Evolutionary conservation across 1,140 invertebrate genomes (phyloP).

Genomic region (Dysdera silvatica): DNA sequence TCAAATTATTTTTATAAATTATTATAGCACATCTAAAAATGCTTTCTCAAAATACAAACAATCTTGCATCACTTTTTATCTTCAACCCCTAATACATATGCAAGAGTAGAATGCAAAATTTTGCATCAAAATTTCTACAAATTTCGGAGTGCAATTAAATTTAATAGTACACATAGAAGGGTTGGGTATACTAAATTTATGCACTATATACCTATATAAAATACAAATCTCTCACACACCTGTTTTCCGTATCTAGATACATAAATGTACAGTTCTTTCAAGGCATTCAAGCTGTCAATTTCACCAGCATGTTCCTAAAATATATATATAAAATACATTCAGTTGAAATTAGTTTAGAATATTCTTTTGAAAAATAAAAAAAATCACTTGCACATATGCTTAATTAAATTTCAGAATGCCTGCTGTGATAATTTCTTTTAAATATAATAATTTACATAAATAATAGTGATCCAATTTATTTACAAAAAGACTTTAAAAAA

Average conservation of each 20-base stretch:
- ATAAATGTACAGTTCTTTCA: slow-evolving; percentile 90
- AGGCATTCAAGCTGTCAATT: slow-evolving; percentile 79
- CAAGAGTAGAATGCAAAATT: background rate
- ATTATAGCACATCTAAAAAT: too few relatives aligned
- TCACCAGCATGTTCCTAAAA: slow-evolving; percentile 60
- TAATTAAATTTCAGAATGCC: background rate
- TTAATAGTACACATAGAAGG: background rate
- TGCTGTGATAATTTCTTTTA: background rate
- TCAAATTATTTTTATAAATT: too few relatives aligned
- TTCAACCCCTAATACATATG: background rate
- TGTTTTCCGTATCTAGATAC: slow-evolving; percentile 86
- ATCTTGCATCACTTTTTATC: too few relatives aligned
- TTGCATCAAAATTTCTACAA: background rate
- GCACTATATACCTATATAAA: too few relatives aligned
- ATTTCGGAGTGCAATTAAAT: background rate
- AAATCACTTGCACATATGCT: background rate
- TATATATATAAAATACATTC: background rate
- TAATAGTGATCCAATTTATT: background rate
- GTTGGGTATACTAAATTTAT: background rate
- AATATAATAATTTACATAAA: background rate
- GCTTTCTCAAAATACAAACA: too few relatives aligned
- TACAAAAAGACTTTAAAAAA: background rate
- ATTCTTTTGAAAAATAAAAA: background rate
- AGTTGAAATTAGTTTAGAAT: background rate
- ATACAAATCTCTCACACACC: too few relatives aligned